These are phyloP conservation scores for Palythoa heliodiscus DNA, from an alignment of 92 coral and sea anemone species.

Conservation along the genomic window DNA sequence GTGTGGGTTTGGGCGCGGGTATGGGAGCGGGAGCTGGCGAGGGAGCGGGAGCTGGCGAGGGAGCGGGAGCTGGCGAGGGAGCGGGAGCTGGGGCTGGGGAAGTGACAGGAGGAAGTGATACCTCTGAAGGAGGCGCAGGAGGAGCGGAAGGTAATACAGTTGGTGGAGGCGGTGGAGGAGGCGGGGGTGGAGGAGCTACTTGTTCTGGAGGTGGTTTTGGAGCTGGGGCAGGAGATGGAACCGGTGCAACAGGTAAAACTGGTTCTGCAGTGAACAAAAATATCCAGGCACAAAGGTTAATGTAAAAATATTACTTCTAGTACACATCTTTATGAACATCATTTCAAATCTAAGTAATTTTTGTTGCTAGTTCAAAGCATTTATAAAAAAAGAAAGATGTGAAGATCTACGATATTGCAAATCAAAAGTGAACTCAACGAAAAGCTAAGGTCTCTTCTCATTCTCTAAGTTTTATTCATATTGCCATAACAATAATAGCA, in stretches of 20 bases:
- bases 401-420: no score
- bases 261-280: not conserved
- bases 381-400: no score
- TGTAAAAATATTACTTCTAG: no score
- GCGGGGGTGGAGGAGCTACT: conserved; percentile 22
- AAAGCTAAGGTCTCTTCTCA: no score
- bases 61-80: not conserved
- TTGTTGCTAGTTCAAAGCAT: no score
- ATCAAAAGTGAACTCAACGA: no score
- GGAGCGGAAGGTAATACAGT: not conserved
- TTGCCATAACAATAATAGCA: no score
- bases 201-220: conserved; percentile 5
- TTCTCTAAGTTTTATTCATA: no score
- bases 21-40: conserved; percentile 17
- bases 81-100: not conserved
- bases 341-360: no score
- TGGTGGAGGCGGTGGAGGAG: not conserved
- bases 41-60: not conserved
- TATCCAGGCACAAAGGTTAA: no score
- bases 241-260: conserved; percentile 6
- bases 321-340: no score
- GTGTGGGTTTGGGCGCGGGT: not conserved
- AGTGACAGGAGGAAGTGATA: not conserved
- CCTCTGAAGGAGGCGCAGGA: not conserved
- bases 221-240: conserved; percentile 21